These are phyloP conservation scores for Hydrozoanthus gracilis DNA, from an alignment of 92 coral and sea anemone species.

Conservation along the genomic window DNA sequence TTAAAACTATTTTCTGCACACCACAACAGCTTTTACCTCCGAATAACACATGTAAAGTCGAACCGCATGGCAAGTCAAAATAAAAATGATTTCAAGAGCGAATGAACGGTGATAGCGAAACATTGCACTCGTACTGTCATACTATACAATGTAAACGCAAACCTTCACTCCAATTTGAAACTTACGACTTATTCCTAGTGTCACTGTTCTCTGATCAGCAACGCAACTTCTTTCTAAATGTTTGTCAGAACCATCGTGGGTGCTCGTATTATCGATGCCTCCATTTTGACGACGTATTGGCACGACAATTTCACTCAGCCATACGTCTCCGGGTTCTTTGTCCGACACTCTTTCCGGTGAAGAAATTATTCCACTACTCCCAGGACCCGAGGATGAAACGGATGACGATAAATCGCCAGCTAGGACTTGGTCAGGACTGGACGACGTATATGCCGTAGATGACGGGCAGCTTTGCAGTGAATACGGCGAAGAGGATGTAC, in stretches of 20 bases:
- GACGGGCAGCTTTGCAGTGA: background rate
- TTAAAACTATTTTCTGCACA: too few species aligned
- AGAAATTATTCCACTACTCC: conserved; percentile 4
- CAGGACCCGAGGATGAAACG: background rate
- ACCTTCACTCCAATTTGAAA: background rate
- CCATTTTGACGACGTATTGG: background rate
- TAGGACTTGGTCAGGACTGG: conserved; percentile 8
- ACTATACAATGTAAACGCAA: background rate
- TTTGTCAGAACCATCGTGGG: background rate
- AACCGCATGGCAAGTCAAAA: too few species aligned
- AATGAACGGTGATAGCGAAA: too few species aligned
- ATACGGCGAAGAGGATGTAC: background rate
- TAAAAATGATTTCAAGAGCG: too few species aligned
- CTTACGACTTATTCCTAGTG: background rate
- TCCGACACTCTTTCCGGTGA: conserved; percentile 9
- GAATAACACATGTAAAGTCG: too few species aligned
- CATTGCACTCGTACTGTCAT: background rate
- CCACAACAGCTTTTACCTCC: too few species aligned
- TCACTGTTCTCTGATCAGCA: background rate
- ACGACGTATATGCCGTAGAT: background rate
- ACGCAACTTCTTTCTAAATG: background rate
- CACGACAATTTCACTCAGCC: background rate
- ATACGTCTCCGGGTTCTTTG: background rate
- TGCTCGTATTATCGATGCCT: background rate
- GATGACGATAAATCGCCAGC: background rate